phyloP scores from a whole-genome alignment of 2,113 vertebrate genomes.

The Myodes glareolus region DNA sequence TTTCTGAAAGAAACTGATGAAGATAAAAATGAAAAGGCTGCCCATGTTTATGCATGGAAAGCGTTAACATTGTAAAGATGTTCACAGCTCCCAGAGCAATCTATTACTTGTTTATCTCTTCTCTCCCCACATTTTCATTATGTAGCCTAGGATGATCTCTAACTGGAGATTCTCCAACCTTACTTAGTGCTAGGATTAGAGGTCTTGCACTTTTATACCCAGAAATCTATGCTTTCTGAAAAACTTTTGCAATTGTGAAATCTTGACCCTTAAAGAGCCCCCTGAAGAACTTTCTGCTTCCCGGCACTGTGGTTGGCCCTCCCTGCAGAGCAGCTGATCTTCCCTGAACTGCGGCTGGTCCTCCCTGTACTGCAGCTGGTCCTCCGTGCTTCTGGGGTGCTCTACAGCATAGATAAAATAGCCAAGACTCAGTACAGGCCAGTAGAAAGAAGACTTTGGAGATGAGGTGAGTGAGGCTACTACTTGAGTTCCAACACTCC shows the following conservation, averaged over 20 bases:
- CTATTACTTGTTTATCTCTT: neutral
- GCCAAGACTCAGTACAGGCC: neutral
- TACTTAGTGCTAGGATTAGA: neutral
- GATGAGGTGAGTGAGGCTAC: neutral
- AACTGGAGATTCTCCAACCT: neutral
- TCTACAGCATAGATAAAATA: neutral
- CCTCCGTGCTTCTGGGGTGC: slow-evolving; percentile 12
- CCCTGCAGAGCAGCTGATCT: neutral
- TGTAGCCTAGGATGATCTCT: neutral
- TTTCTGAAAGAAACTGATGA: neutral
- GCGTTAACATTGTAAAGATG: neutral
- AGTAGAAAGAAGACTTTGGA: neutral
- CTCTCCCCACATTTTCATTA: neutral
- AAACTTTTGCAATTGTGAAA: neutral
- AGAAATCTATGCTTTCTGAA: neutral
- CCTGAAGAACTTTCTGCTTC: slow-evolving; percentile 12
- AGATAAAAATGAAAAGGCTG: neutral
- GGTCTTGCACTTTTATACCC: neutral
- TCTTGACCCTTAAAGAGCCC: neutral
- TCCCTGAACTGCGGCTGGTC: neutral
- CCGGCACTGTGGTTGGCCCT: slow-evolving; percentile 54
- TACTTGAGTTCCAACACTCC: neutral
- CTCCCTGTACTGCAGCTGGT: neutral
- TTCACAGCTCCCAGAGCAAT: neutral
- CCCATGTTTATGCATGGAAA: neutral